Evolutionary conservation across 2,888 invertebrate species (phyloP), one percentile per base, ranked within the genome.

Genomic region (Gnatocerus cornutus): DNA sequence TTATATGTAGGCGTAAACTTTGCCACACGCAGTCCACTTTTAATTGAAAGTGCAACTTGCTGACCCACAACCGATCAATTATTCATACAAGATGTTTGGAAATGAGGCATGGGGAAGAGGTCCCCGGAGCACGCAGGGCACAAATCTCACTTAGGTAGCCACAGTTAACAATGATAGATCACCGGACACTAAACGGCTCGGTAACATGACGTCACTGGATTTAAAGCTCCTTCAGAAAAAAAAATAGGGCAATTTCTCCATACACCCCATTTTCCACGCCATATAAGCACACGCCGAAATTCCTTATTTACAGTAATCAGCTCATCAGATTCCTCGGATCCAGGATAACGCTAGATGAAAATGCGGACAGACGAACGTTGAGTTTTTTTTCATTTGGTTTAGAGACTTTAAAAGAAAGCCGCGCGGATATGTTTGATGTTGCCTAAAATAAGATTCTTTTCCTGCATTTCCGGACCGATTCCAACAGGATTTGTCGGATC

Each of bases 61-160:
- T 65, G 58, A 50, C 69, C 68, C 62, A 64, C 43, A 68, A 66
- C 68, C 73, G 72, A 77, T 78, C 76, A 76, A 76, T 78, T 78
- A 78, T 77, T 76, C 76, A 78, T 76, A 73, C 73, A 71, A 77
- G 76, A 76, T 74, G 74, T 68, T 46, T 10, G 29, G 52, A 59
- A 69, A 73, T 58, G 48, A 64, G 59, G 50, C 52, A 45, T 62
- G 55, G 67, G 71, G 70, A 61, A 67, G 71, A 33, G 39, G 48
- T 62, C 71, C 74, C 77, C 73, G 73, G 50, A 50, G 75, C 71
- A 73, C 71, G 68, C 63, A 70, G 72, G 74, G 76, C 79, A 80
- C 81, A 81, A 81, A 81, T 81, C 81, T 78, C 79, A 79, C 80
- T 81, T 81, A 78, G 78, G 76, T 77, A 71, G 74, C 75, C 72